phyloP scores from a whole-genome alignment of 2,797 vertebrate species.

The Anolis apletophallus region DNA sequence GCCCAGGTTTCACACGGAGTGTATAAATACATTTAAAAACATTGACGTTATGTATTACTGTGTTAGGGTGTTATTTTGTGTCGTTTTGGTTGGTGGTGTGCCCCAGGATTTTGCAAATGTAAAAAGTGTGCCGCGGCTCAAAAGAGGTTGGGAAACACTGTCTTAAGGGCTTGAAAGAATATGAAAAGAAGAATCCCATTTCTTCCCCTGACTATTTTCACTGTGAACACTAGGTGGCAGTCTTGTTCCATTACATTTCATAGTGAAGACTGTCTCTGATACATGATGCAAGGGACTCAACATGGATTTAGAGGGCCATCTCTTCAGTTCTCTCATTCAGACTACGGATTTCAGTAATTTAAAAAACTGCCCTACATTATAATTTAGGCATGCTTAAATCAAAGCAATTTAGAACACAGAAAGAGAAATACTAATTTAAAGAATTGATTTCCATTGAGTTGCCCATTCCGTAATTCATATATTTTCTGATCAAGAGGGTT shows the following conservation, averaged over 20 bases:
- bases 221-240: slow-evolving; percentile 69
- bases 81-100: too few species aligned
- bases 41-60: too few species aligned
- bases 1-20: too few species aligned
- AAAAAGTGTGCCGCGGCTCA: too few species aligned
- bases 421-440: not conserved
- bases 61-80: too few species aligned
- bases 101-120: too few species aligned
- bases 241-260: slow-evolving; percentile 29
- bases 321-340: slow-evolving; percentile 5
- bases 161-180: not conserved
- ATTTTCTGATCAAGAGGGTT: not conserved
- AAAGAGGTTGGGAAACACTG: too few species aligned
- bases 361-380: not conserved
- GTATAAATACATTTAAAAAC: too few species aligned
- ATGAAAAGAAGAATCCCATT: not conserved
- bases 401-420: not conserved
- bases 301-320: not conserved
- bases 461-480: not conserved
- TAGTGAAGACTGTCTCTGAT: not conserved
- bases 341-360: not conserved
- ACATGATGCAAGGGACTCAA: not conserved
- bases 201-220: not conserved
- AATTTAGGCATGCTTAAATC: slow-evolving; percentile 1
- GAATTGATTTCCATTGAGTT: slow-evolving; percentile 10